A percentile compares a stretch with the other conserved stretches of the same genome.
These are phyloP conservation scores for Agrilus mali DNA, from an alignment of 2,888 invertebrate species.

Conservation along the genomic window DNA sequence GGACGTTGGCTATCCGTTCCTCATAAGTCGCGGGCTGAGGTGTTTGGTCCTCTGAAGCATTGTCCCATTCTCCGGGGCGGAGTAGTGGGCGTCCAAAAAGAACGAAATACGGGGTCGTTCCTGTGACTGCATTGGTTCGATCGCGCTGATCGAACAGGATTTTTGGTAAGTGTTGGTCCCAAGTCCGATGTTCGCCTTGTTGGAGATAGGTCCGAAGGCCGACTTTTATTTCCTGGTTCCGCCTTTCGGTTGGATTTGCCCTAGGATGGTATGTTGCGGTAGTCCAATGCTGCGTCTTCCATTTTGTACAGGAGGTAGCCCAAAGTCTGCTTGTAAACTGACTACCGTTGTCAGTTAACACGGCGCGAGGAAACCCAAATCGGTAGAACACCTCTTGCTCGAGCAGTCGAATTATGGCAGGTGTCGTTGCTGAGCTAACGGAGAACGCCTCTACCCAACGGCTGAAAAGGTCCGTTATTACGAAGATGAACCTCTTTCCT, in stretches of 20 bases:
- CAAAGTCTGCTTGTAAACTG: too few species aligned
- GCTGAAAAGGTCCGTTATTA: constrained; percentile 14
- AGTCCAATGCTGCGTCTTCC: not conserved
- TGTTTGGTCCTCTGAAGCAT: too few species aligned
- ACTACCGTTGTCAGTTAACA: too few species aligned
- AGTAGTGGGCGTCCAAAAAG: not conserved
- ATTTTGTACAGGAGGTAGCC: not conserved
- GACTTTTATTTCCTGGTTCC: not conserved
- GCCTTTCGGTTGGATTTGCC: not conserved
- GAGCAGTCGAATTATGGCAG: constrained; percentile 2
- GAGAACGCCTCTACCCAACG: constrained; percentile 17
- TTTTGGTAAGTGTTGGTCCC: not conserved
- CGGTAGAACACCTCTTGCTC: constrained; percentile 9
- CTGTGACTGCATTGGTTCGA: not conserved
- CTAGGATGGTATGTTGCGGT: not conserved
- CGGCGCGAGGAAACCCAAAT: constrained; percentile 3
- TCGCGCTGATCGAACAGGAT: not conserved
- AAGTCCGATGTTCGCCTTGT: not conserved
- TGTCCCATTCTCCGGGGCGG: not conserved
- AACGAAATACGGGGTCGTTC: not conserved
- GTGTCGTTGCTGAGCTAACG: constrained; percentile 1
- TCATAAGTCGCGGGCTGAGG: too few species aligned
- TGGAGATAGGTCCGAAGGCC: not conserved
- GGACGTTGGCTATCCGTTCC: too few species aligned
- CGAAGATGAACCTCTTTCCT: constrained; percentile 12